Percentiles rank a stretch among this genome's conserved stretches.
These are phyloP conservation scores for Chalcis sispes DNA, from an alignment of 2,888 invertebrate species.

Conservation along the genomic window DNA sequence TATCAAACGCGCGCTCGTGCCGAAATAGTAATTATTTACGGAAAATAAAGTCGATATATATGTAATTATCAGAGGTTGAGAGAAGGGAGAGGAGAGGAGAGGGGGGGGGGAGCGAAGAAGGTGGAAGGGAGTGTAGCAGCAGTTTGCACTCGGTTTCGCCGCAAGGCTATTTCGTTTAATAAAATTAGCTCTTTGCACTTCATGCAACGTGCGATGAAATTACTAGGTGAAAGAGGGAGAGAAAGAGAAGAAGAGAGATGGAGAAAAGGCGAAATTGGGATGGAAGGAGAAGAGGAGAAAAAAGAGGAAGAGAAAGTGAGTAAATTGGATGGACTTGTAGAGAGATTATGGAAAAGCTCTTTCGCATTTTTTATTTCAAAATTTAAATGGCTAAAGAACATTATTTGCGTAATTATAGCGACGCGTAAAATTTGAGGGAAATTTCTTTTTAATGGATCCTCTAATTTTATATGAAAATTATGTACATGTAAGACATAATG, in stretches of 20 bases:
- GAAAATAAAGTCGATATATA: conserved; percentile 13
- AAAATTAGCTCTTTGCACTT: conserved; percentile 21
- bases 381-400: no score
- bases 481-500: no score
- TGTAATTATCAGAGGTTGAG: neutral
- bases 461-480: no score
- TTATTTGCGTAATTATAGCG: no score
- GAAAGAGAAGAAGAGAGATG: neutral
- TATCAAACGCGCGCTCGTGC: neutral
- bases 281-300: neutral
- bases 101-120: no score
- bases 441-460: no score
- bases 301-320: no score
- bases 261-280: neutral
- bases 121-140: neutral
- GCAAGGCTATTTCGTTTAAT: conserved; percentile 30
- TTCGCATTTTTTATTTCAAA: no score
- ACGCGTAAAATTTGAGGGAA: no score
- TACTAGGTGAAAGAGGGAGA: neutral
- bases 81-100: neutral
- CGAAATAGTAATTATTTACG: conserved; percentile 9
- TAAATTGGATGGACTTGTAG: no score
- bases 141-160: conserved; percentile 5
- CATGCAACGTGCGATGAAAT: conserved; percentile 11
- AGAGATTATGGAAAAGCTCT: no score